These are phyloP conservation scores for Diprion similis DNA, from an alignment of 1,140 invertebrate species.

Conservation along the genomic window DNA sequence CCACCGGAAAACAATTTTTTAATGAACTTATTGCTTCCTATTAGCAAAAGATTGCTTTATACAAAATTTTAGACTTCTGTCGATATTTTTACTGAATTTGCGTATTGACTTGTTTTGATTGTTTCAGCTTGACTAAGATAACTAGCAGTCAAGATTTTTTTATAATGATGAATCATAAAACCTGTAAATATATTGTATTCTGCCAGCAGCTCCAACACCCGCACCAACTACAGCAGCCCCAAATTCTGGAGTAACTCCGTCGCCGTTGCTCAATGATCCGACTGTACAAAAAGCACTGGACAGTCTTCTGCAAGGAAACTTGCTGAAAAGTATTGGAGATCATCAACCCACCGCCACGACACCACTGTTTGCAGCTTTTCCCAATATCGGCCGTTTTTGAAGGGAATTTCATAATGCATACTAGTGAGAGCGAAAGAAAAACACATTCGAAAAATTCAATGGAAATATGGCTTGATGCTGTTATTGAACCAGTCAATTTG, in stretches of 20 bases:
- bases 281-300: constrained; percentile 80
- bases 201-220: constrained; percentile 43
- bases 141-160: too few relatives aligned
- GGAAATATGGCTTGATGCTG: not conserved
- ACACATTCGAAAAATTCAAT: not conserved
- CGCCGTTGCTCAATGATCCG: constrained; percentile 72
- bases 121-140: too few relatives aligned
- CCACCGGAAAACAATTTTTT: too few relatives aligned
- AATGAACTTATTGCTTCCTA: too few relatives aligned
- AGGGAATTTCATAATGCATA: constrained; percentile 12
- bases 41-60: too few relatives aligned
- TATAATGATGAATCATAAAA: constrained; percentile 5
- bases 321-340: constrained; percentile 64
- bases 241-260: constrained; percentile 50
- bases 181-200: constrained; percentile 26
- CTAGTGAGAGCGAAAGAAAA: too few relatives aligned
- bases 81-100: too few relatives aligned
- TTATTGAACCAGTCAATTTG: not conserved
- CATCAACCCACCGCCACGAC: constrained; percentile 40
- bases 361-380: constrained; percentile 58
- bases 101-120: too few relatives aligned
- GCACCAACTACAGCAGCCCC: constrained; percentile 35
- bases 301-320: constrained; percentile 72
- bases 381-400: constrained; percentile 56
- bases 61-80: too few relatives aligned